Evolutionary conservation across 37 sponge, comb jelly and placozoan genomes (phyloP), one percentile per base, ranked within the genome.

Genomic region (Theonella swinhoei): DNA sequence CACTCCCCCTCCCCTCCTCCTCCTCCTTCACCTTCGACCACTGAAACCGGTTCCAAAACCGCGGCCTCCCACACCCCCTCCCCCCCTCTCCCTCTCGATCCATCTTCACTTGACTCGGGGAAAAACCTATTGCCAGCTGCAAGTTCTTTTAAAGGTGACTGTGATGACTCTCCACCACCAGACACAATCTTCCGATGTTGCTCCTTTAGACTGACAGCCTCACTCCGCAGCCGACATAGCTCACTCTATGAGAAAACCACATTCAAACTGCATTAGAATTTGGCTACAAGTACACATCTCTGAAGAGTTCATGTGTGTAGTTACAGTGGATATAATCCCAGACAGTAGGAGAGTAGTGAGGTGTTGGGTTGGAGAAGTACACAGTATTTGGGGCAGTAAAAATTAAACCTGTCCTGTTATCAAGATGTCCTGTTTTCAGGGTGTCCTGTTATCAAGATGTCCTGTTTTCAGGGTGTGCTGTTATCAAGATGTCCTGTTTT

Each of bases 171-270:
- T 0, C 40, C 42, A 33, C 34, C 76, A 29, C 62, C 66, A 33
- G 22, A 39, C 22, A 81, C 60, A 14, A 87, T 19, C 3, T 20
- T 47, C 38, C 61, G 75, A 2, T 54, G 63, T 33, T 93, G 79
- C 35, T 93, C 86, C 32, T 68, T 64, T 0, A 93, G 74, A 9
- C 30, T 88, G 39, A 81, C 80, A 42, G 85, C 82, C 1, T 86
- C 86, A 0, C 59, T 35, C 68, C 80, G 84, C 77, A 92, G 54
- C 30, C 54, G 47, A 14, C 85, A 74, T 7, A 92, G 64, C 30
- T 88, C 85, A 9, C 76, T 70, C 81, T 85, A 39, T 22, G 3
- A 20, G 64, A 40, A 36, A 19, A 24, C 9, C 68, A 29, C 20
- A 1, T 9, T 34, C 8, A 67, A 67, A 4, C 3, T 25, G 64